Conservation (phyloP, 30 jellyfish, hydroid and myxozoan species). For the Turritopsis rubra region DNA sequence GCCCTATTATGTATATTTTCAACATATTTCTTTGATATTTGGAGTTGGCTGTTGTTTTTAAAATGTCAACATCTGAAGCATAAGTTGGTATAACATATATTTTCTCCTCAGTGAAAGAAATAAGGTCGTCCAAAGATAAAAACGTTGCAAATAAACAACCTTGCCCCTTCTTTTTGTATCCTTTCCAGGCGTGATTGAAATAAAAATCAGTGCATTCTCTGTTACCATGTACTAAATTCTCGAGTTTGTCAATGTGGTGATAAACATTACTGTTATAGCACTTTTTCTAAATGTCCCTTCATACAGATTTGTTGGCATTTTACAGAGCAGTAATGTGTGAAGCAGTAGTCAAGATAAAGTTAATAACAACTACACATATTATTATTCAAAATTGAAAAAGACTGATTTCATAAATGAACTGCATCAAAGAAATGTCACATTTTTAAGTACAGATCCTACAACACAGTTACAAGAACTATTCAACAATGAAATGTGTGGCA, state of each 20-base stretch:
- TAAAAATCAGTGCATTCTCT: slow-evolving; percentile 1
- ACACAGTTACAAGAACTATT: neutral
- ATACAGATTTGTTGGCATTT: slow-evolving; percentile 44
- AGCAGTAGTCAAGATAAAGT: slow-evolving; percentile 53
- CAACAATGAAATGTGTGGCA: slow-evolving; percentile 2
- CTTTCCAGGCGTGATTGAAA: slow-evolving; percentile 35
- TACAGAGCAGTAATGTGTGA: slow-evolving; percentile 91
- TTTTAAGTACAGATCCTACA: neutral
- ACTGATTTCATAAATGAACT: slow-evolving; percentile 2
- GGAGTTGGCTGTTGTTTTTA: slow-evolving; percentile 39
- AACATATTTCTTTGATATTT: slow-evolving; percentile 34
- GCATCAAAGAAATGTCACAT: slow-evolving; percentile 3
- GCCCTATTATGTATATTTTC: no score
- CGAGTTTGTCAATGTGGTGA: slow-evolving; percentile 22
- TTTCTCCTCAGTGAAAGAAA: slow-evolving; percentile 25
- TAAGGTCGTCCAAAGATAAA: slow-evolving; percentile 36
- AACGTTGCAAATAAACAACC: slow-evolving; percentile 57
- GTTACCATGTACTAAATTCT: slow-evolving; percentile 1
- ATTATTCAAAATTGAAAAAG: neutral
- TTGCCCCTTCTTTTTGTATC: slow-evolving; percentile 38
- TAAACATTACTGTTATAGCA: slow-evolving; percentile 72
- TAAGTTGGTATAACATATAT: slow-evolving; percentile 43
- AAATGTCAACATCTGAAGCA: slow-evolving; percentile 45
- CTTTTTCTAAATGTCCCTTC: slow-evolving; percentile 38
- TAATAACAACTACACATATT: neutral